phyloP scores from a whole-genome alignment of 2,888 invertebrate species.

The Oscheius sp. region DNA sequence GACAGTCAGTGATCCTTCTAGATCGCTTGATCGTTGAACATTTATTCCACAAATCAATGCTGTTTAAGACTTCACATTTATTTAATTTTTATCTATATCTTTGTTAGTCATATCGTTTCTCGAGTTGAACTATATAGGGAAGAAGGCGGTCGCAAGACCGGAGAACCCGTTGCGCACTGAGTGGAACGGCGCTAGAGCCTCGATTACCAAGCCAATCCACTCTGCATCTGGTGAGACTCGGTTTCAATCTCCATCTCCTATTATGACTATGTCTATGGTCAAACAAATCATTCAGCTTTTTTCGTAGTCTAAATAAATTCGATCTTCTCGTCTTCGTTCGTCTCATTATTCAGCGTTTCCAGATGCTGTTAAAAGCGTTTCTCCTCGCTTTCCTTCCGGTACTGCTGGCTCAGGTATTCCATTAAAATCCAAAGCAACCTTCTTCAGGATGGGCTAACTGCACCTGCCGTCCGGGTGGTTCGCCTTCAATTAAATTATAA shows the following conservation, averaged over 20 bases:
- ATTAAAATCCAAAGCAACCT: background rate
- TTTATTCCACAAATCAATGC: no score
- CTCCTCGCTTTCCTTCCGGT: background rate
- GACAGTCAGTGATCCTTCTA: background rate
- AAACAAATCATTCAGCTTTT: background rate
- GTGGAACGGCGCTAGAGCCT: conserved; percentile 32
- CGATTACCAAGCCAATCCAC: conserved; percentile 31
- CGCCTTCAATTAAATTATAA: conserved; percentile 55
- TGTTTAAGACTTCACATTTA: no score
- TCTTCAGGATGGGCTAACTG: conserved; percentile 25
- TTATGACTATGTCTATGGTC: background rate
- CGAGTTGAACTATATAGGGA: conserved; percentile 11
- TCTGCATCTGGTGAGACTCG: conserved; percentile 18
- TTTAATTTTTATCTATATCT: no score
- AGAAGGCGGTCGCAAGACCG: conserved; percentile 23
- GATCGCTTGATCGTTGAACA: no score
- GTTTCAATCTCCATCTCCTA: conserved; percentile 3
- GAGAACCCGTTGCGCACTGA: conserved; percentile 27
- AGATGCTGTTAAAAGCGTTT: background rate
- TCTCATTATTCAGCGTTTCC: background rate
- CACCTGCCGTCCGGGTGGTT: conserved; percentile 59
- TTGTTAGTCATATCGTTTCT: background rate
- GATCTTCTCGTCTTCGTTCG: conserved; percentile 1
- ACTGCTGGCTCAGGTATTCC: background rate
- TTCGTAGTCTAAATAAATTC: conserved; percentile 3